These are phyloP conservation scores for Bombyx mandarina DNA, from an alignment of 1,140 invertebrate species.

Conservation along the genomic window DNA sequence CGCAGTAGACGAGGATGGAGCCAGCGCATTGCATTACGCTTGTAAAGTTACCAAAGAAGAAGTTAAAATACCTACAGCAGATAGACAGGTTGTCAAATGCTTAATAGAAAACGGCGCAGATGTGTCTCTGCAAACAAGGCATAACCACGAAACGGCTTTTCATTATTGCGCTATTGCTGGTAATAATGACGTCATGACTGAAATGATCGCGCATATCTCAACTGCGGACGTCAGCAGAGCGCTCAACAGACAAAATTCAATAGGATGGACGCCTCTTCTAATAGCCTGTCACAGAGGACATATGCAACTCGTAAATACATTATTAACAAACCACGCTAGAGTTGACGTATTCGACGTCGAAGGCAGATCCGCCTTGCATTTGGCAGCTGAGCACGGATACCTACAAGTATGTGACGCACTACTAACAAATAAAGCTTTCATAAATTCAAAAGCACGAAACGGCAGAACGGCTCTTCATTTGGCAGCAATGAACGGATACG, in stretches of 20 bases:
- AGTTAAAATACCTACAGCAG: slow-evolving; percentile 82
- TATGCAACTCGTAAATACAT: slow-evolving; percentile 87
- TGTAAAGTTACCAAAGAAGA: slow-evolving; percentile 85
- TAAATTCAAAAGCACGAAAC: slow-evolving; percentile 93
- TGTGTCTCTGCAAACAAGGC: slow-evolving; percentile 86
- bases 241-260: slow-evolving; percentile 91
- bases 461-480: slow-evolving; percentile 88
- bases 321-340: slow-evolving; percentile 92
- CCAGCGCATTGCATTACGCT: slow-evolving; percentile 92
- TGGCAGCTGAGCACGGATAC: slow-evolving; percentile 95
- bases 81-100: slow-evolving; percentile 90
- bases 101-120: slow-evolving; percentile 93
- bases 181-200: slow-evolving; percentile 94
- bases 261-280: slow-evolving; percentile 96
- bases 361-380: slow-evolving; percentile 93
- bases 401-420: slow-evolving; percentile 93
- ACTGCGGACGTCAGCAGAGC: slow-evolving; percentile 91
- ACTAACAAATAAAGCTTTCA: slow-evolving; percentile 97
- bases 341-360: slow-evolving; percentile 99
- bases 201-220: slow-evolving; percentile 93
- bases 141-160: slow-evolving; percentile 93
- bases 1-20: slow-evolving; percentile 89
- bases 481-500: slow-evolving; percentile 96
- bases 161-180: slow-evolving; percentile 96
- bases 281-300: slow-evolving; percentile 89